phyloP scores from a whole-genome alignment of 1,140 invertebrate species.

The Araneus ventricosus region DNA sequence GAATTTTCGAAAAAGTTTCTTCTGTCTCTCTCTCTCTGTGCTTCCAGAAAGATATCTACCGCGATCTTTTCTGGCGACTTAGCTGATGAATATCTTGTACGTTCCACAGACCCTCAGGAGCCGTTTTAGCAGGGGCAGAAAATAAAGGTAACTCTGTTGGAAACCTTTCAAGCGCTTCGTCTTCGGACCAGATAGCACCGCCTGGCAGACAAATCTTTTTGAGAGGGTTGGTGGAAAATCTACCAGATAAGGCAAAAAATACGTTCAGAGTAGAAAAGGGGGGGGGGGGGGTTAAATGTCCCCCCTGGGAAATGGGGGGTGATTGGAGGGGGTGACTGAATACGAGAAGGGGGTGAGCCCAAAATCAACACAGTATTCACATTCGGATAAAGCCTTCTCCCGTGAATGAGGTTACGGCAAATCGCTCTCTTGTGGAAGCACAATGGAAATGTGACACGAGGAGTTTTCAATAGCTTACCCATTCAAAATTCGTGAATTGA shows the following conservation, averaged over 20 bases:
- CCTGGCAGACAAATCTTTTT: neutral
- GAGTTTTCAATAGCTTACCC: neutral
- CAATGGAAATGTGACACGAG: conserved; percentile 39
- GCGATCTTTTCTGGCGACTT: conserved; percentile 41
- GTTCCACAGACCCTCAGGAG: neutral
- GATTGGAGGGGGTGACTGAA: neutral
- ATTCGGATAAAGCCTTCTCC: neutral
- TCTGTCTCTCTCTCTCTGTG: neutral
- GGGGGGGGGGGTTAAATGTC: too few relatives aligned
- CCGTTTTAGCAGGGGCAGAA: neutral
- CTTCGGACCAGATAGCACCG: neutral
- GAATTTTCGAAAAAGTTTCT: neutral
- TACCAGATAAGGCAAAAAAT: conserved; percentile 31
- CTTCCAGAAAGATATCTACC: conserved; percentile 9
- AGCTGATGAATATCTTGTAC: conserved; percentile 32
- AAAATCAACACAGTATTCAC: conserved; percentile 56
- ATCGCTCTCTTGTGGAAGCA: conserved; percentile 42
- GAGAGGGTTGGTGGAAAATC: neutral
- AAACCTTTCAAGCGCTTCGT: conserved; percentile 23
- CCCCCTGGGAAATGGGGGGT: too few relatives aligned
- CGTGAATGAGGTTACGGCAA: conserved; percentile 39
- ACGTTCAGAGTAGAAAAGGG: neutral
- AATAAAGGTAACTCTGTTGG: conserved; percentile 64
- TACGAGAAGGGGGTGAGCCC: conserved; percentile 39
- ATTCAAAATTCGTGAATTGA: neutral